These are phyloP conservation scores for Hippocampus mohnikei DNA, from an alignment of 2,113 vertebrate genomes.

Conservation along the genomic window DNA sequence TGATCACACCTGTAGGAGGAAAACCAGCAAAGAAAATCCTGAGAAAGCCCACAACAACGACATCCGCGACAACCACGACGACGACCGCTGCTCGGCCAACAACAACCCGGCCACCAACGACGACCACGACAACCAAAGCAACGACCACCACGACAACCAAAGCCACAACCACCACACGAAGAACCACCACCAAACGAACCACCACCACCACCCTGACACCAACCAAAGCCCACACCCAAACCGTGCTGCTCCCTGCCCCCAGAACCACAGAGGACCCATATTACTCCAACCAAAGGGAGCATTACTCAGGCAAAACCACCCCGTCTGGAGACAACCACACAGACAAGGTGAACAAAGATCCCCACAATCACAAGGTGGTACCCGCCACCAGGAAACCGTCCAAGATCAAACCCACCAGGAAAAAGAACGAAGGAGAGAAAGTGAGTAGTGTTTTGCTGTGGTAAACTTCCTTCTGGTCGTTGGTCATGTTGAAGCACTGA, in stretches of 20 bases:
- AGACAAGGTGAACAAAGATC: slow-evolving; percentile 71
- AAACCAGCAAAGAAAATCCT: slow-evolving; percentile 66
- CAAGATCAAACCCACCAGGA: slow-evolving; percentile 78
- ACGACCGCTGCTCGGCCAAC: slow-evolving; percentile 11
- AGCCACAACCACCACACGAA: slow-evolving; percentile 47
- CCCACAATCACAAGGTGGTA: slow-evolving; percentile 64
- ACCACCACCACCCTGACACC: slow-evolving; percentile 60
- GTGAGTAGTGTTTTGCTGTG: slow-evolving; percentile 21
- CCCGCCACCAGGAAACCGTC: slow-evolving; percentile 73
- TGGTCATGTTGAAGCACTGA: background rate
- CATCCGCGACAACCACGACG: slow-evolving; percentile 17
- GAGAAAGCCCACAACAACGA: slow-evolving; percentile 48
- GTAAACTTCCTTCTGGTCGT: background rate
- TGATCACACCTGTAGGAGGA: slow-evolving; percentile 51
- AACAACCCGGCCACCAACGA: slow-evolving; percentile 46
- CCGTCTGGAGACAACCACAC: slow-evolving; percentile 81
- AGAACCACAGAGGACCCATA: slow-evolving; percentile 67
- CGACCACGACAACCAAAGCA: slow-evolving; percentile 52
- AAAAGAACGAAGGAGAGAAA: slow-evolving; percentile 73
- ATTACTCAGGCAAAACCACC: slow-evolving; percentile 58
- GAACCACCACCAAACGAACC: slow-evolving; percentile 45
- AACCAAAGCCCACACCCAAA: slow-evolving; percentile 59
- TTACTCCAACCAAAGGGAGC: slow-evolving; percentile 73
- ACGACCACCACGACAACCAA: slow-evolving; percentile 56
- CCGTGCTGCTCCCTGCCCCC: slow-evolving; percentile 52